Evolutionary conservation across 2,888 invertebrate genomes (phyloP), one percentile per base, ranked within the genome.

Genomic region (Asteroscopus sphinx): DNA sequence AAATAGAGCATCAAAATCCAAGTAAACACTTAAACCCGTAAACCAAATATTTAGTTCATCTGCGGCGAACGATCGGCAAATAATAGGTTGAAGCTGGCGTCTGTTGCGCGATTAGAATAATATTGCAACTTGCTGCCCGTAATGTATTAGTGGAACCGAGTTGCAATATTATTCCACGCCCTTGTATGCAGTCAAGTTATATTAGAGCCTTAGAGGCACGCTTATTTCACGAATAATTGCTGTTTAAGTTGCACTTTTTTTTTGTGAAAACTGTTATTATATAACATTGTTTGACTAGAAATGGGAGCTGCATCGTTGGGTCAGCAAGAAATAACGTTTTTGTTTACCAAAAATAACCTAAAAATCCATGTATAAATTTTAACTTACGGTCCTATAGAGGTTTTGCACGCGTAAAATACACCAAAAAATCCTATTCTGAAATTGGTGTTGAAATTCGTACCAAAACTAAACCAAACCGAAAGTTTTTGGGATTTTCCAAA

Each of bases 51-150:
- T 64, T 54, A 64, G 65, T 32, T 69, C 42, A 48, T 70, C 65
- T 64, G 65, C 26, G 70, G 70, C 35, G 44, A 64, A 64, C 62
- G 36, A 17, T 68, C 33, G 45, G 41, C 69, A 52, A 68, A 64
- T 65, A 69, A 69, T 69, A 44, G 55, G 21, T 17, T 28, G 13
- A 6, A 39, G 28, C 37, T 3, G n/a, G 15, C 46, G 63, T 56
- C 52, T 68, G 52, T 57, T 53, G 57, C 53, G 26, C 35, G 67
- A 68, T 69, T 73, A 63, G 49, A 68, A 55, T 64, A 63, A 68
- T 53, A 73, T 56, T 53, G 62, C 69, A 68, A 73, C 63, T 73
- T 15, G 40, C 36, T 35, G 28, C 15, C 26, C 47, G 33, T 47
- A 47, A 57, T 54, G 53, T 41, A 44, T 69, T 54, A 65, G 42